Conservation (phyloP, 2,113 vertebrate genomes). For the Amblyopsis rosae region DNA sequence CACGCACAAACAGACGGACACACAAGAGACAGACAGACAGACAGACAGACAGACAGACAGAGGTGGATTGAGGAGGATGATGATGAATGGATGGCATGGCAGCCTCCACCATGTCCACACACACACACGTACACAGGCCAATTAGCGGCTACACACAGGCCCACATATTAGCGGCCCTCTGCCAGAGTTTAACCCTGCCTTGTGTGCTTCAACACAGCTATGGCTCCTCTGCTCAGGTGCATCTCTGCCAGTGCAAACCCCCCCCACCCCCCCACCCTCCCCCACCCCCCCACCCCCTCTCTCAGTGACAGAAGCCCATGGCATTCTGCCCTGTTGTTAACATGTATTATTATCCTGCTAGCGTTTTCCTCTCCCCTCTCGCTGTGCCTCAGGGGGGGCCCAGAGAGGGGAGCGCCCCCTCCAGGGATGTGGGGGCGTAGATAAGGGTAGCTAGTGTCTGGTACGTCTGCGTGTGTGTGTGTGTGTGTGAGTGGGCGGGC, state of each 20-base stretch:
- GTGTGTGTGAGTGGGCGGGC: too few relatives aligned
- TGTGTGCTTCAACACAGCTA: constrained; percentile 14
- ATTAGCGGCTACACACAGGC: constrained; percentile 53
- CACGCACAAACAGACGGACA: background rate
- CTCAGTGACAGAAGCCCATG: constrained; percentile 1
- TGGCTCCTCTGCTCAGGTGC: constrained; percentile 51
- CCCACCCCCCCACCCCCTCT: background rate
- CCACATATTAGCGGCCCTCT: constrained; percentile 3
- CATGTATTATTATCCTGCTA: too few relatives aligned
- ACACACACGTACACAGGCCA: constrained; percentile 25
- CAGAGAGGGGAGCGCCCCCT: too few relatives aligned
- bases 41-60: background rate
- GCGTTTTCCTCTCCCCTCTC: too few relatives aligned
- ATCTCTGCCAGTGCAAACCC: constrained; percentile 17
- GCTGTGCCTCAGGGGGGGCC: too few relatives aligned
- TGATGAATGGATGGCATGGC: constrained; percentile 29
- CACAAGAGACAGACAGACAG: background rate
- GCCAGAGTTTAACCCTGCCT: constrained; percentile 38
- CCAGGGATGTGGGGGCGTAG: too few relatives aligned
- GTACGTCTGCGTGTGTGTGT: too few relatives aligned
- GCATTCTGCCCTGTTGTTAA: constrained; percentile 7
- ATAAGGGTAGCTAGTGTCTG: too few relatives aligned
- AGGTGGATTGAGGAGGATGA: constrained; percentile 35
- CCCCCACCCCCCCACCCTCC: background rate
- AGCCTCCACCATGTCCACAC: background rate